Evolutionary conservation across 2,113 vertebrate genomes (phyloP), one percentile per base, ranked within the genome.

Genomic region (Odocoileus virginianus): DNA sequence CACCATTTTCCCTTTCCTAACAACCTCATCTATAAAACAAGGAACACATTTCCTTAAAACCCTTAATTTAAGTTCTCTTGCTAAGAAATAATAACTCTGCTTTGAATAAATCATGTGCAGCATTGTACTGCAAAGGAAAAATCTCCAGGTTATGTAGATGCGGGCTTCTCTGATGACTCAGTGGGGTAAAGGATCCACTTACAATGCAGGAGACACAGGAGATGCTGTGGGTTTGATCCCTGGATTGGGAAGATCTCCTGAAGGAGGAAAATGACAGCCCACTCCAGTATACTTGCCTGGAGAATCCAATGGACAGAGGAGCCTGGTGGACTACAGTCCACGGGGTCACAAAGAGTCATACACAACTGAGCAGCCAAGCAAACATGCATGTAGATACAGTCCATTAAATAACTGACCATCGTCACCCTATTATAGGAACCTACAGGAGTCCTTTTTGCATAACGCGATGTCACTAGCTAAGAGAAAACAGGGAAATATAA

Each of bases 341-440:
- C 0, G 3, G 71, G 71, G 71, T 76, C 23, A 43, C 71, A 76
- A 58, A 43, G 23, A 76, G 23, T 76, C 6, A 0, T 17, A 43
- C 36, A 76, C 23, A 76, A 76, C 36, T 43, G 12, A 76, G 71
- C 36, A 57, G 23, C 55, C 21, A 27, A 43, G 71, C 71, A 76
- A 76, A 6, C 71, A 27, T 0, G 10, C 36, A 86, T 61, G 52
- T 71, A 94, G 90, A 95, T 52, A 95, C 33, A 71, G 67, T 30
- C 95, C 90, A 96, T 96, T 95, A 95, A 97, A 96, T 95, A 97
- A 97, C 11, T 96, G 67, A 95, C 85, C 52, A 60, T 54, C 71
- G 60, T 85, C 23, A 79, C 7, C 76, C 76, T 87, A 71, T 93
- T 94, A 90, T 5, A 83, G 64, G 58, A 93, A 81, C 4, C 71